phyloP scores from a whole-genome alignment of 2,113 vertebrate species.

The Oncorhynchus mykiss region DNA sequence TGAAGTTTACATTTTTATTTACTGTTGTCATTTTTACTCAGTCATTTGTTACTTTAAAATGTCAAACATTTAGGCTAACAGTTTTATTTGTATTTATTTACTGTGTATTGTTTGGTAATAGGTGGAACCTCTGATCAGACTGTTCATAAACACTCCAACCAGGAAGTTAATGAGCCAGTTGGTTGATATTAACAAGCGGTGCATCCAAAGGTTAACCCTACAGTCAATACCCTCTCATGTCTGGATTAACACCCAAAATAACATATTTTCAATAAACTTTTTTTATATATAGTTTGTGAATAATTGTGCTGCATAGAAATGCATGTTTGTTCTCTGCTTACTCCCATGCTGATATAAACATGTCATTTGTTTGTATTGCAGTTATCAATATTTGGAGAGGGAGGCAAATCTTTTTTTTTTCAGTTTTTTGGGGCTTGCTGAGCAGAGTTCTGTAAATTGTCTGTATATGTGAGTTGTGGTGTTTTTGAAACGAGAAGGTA shows the following conservation, averaged over 20 bases:
- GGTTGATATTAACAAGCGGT: no score
- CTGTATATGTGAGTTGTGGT: conserved; percentile 85
- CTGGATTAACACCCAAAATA: neutral
- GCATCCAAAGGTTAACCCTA: neutral
- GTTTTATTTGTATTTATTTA: neutral
- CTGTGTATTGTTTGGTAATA: neutral
- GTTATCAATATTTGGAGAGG: conserved; percentile 11
- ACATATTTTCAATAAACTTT: conserved; percentile 21
- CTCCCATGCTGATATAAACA: conserved; percentile 28
- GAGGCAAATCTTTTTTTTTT: no score
- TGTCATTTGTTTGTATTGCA: conserved; percentile 12
- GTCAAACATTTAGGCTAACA: neutral
- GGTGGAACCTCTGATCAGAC: neutral
- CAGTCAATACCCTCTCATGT: neutral
- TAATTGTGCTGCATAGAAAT: conserved; percentile 34
- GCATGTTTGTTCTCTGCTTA: conserved; percentile 45
- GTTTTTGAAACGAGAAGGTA: conserved; percentile 45
- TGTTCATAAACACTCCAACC: neutral
- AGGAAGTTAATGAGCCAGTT: neutral
- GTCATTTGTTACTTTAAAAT: neutral
- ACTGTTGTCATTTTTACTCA: neutral
- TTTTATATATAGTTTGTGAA: conserved; percentile 31
- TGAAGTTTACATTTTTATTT: neutral
- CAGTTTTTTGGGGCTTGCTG: conserved; percentile 62
- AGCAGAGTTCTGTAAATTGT: conserved; percentile 81